Evolutionary conservation across 2,888 invertebrate species (phyloP), one percentile per base, ranked within the genome.

Genomic region (Elegia similella): DNA sequence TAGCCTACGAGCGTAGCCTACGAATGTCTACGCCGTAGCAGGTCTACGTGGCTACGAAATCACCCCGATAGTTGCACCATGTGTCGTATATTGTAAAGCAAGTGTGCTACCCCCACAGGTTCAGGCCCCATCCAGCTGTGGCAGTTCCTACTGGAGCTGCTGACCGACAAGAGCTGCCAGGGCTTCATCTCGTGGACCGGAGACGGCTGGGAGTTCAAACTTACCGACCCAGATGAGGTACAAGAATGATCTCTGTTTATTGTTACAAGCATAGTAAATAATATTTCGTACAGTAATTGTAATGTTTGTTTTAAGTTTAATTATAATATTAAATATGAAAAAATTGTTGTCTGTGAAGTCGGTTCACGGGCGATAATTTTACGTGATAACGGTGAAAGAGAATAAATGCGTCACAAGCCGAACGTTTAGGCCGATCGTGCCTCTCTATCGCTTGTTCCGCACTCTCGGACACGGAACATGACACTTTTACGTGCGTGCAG

Each of bases 151-250:
- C 92, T 99, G 71, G 98, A 99, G 90, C 94, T 98, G 65, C 93
- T 99, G 70, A 98, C 98, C 66, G 98, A 99, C 92, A 98, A 98
- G 88, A 95, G 96, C 70, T 98, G 98, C 91, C 98, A 99, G 86
- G 95, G 96, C 56, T 99, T 98, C 91, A 99, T 99, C 79, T 97
- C 98, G 64, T 99, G 99, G 99, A 98, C 99, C 30, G 99, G 99
- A 15, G 98, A 98, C 80, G 98, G 98, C 59, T 99, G 99, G 98
- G 99, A 99, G 88, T 99, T 99, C 92, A 99, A 99, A 83, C 93
- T 99, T 59, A 98, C 98, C 42, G 99, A 99, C 89, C 99, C 99
- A 0, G 99, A 99, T 90, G 99, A 99, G 93, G 98, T 97, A 63
- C 70, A n/a, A n/a, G n/a, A n/a, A n/a, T n/a, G n/a, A n/a, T n/a